Base-by-base conservation (phyloP, 2,113 vertebrate species). In the Psittacus erithacus region DNA sequence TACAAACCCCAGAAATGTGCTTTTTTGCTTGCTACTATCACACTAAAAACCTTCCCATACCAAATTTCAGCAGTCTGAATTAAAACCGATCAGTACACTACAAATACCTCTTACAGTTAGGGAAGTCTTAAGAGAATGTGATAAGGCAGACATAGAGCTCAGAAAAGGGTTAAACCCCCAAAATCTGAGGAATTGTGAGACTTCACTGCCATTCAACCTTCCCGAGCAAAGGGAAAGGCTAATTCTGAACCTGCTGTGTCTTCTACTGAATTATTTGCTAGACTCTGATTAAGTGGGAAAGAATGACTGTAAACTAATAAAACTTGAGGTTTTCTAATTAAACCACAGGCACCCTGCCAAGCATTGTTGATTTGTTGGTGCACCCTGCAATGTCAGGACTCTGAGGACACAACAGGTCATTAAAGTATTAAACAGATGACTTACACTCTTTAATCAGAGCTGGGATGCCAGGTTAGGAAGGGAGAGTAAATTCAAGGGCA, bases 281-380 rank as follows among this genome's bases (percentile, higher is more conserved):
- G 87, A 47, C 91, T 91, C 81, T 92, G 95, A 96, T 95, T 91
- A 94, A 96, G 90, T 95, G 91, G 86, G 81, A 96, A 96, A 97
- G 92, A 94, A 92, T 71, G 90, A 92, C 68, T 91, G 90, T 74
- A 96, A 96, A 97, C 92, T 95, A 96, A 97, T 97, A 97, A 95
- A 97, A 96, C 93, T 50, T 82, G 93, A 92, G 90, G 94, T 88
- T 91, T 92, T 95, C 93, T 95, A 96, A 96, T 97, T 97, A 97
- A 97, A 95, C 82, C 90, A 65, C 81, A 60, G 93, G 93, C 91
- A 79, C 86, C 76, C 33, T 73, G 92, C 94, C 96, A 97, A 94
- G 64, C 60, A 81, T 74, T 62, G 91, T 91, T 96, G 95, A 96
- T 96, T 94, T 94, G 93, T 49, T 82, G 94, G 95, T 97, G 94